Conservation (phyloP, 2,888 invertebrate genomes). For the Microctonus hyperodae region DNA sequence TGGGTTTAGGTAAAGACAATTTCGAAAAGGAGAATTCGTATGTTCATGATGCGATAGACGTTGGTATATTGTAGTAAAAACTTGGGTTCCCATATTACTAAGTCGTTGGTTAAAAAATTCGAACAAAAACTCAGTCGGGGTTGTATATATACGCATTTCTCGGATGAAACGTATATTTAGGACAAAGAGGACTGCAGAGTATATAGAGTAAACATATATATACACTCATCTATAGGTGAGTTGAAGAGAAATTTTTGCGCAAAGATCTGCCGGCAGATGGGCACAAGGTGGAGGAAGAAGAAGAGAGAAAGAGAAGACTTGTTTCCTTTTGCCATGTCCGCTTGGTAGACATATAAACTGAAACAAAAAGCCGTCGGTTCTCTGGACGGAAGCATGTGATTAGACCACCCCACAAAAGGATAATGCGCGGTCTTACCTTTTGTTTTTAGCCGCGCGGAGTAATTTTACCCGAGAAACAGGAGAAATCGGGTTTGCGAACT, state of each 20-base stretch:
- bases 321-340: constrained; percentile 4
- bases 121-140: neutral
- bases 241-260: neutral
- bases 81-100: neutral
- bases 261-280: neutral
- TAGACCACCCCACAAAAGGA: constrained; percentile 32
- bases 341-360: constrained; percentile 7
- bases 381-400: constrained; percentile 37
- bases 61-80: neutral
- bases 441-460: constrained; percentile 25
- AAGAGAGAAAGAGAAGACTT: neutral
- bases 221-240: neutral
- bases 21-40: too few relatives aligned
- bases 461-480: constrained; percentile 41
- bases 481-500: constrained; percentile 37
- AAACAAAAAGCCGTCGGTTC: constrained; percentile 13
- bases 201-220: too few relatives aligned
- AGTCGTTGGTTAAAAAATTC: neutral
- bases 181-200: neutral
- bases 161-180: neutral
- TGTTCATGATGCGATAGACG: neutral
- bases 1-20: too few relatives aligned
- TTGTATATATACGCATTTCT: neutral
- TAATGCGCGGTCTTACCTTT: constrained; percentile 13
- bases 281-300: neutral